A percentile compares a stretch with the other conserved stretches of the same genome.
Evolutionary conservation across 2,888 invertebrate genomes (phyloP).

Genomic region (Apoderus coryli): DNA sequence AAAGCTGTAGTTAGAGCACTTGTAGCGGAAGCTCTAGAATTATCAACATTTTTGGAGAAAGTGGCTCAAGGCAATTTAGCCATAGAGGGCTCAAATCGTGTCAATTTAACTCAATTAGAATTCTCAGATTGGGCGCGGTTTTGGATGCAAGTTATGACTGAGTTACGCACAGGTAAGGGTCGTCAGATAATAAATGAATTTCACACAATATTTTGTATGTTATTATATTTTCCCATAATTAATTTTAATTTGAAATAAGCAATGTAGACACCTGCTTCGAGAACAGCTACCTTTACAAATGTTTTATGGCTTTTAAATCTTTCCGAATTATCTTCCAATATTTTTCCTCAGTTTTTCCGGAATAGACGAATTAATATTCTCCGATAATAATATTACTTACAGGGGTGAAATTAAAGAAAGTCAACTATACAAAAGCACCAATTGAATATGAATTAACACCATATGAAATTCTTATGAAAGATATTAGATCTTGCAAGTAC

Average conservation of each 20-base stretch:
- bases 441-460: conserved; percentile 90
- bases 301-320: too few species aligned
- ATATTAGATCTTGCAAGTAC: conserved; percentile 81
- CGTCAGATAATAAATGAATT: too few species aligned
- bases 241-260: too few species aligned
- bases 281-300: too few species aligned
- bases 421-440: conserved; percentile 58
- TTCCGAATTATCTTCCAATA: neutral
- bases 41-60: conserved; percentile 78
- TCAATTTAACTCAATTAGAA: conserved; percentile 66
- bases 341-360: neutral
- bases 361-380: conserved; percentile 5
- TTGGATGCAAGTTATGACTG: conserved; percentile 91
- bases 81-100: conserved; percentile 45
- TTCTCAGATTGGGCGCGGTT: conserved; percentile 90
- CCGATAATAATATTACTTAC: conserved; percentile 9
- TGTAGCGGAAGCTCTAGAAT: conserved; percentile 80
- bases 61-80: conserved; percentile 57
- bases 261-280: too few species aligned
- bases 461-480: conserved; percentile 93
- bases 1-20: conserved; percentile 85
- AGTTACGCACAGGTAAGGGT: conserved; percentile 63
- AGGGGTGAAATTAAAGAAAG: conserved; percentile 82
- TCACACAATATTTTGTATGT: too few species aligned
- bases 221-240: too few species aligned